Evolutionary conservation across 2,888 invertebrate genomes (phyloP).

Genomic region (Sarcophaga variegata): DNA sequence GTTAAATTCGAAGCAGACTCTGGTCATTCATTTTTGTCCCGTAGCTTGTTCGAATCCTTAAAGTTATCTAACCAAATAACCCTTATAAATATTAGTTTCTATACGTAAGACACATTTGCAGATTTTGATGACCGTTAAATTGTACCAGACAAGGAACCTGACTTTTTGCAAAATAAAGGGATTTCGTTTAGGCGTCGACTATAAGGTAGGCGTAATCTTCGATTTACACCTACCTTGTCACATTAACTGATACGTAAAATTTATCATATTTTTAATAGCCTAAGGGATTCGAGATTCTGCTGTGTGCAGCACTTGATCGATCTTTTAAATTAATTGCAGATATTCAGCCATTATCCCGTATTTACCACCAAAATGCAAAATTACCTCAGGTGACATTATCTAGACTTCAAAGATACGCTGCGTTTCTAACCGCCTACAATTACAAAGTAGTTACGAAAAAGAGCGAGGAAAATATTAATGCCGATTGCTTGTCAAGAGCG

Average conservation of each 20-base stretch:
- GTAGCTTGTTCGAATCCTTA: too few relatives aligned
- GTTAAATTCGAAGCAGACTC: too few relatives aligned
- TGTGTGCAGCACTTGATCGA: background rate
- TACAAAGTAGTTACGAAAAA: background rate
- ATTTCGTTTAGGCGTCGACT: background rate
- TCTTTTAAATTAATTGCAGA: background rate
- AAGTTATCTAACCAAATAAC: too few relatives aligned
- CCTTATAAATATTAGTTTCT: too few relatives aligned
- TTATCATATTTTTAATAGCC: background rate
- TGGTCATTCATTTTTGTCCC: too few relatives aligned
- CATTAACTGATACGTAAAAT: too few relatives aligned
- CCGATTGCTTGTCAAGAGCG: background rate
- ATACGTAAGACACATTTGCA: too few relatives aligned
- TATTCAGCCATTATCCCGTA: background rate
- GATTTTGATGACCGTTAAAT: too few relatives aligned
- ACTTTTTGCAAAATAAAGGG: too few relatives aligned
- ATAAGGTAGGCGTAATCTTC: slow-evolving; percentile 14
- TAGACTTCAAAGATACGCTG: background rate
- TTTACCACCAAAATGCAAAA: slow-evolving; percentile 13
- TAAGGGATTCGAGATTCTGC: slow-evolving; percentile 36
- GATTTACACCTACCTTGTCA: too few relatives aligned
- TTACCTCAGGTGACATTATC: slow-evolving; percentile 9
- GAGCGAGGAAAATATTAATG: slow-evolving; percentile 1
- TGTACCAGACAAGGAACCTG: too few relatives aligned
- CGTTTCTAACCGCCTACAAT: background rate